Evolutionary conservation across 2,797 vertebrate species (phyloP).

Genomic region (Spea hammondii): DNA sequence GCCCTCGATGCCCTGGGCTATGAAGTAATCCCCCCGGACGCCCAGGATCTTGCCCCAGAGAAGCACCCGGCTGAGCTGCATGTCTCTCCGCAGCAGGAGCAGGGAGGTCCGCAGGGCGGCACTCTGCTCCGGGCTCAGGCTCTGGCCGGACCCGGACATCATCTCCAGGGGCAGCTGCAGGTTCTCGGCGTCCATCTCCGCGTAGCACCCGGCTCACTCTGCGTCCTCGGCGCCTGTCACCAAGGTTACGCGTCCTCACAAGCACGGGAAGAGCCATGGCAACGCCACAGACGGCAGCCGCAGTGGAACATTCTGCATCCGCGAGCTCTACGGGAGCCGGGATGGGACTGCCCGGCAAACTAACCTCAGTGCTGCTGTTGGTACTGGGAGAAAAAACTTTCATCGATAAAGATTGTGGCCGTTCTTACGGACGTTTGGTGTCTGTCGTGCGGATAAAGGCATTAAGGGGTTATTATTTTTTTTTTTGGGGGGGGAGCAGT

Average conservation of each 20-base stretch:
- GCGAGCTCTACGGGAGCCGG: too few relatives aligned
- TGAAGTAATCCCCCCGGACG: slow-evolving; percentile 78
- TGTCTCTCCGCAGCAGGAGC: slow-evolving; percentile 75
- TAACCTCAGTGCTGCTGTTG: too few relatives aligned
- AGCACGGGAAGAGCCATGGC: slow-evolving; percentile 43
- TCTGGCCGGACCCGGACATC: slow-evolving; percentile 70
- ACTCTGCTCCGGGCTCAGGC: slow-evolving; percentile 76
- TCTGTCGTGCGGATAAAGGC: too few relatives aligned
- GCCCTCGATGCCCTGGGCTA: slow-evolving; percentile 81
- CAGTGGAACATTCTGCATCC: too few relatives aligned
- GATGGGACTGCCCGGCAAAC: too few relatives aligned
- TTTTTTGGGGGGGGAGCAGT: too few relatives aligned
- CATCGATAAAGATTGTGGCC: too few relatives aligned
- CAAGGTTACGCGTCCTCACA: background rate
- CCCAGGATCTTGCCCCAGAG: slow-evolving; percentile 92
- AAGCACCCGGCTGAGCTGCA: slow-evolving; percentile 77
- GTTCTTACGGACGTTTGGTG: too few relatives aligned
- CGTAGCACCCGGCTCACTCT: too few relatives aligned
- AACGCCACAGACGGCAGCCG: slow-evolving; percentile 6
- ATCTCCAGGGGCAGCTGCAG: slow-evolving; percentile 74
- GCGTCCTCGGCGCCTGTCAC: too few relatives aligned
- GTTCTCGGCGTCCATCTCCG: slow-evolving; percentile 73
- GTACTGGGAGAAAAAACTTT: too few relatives aligned
- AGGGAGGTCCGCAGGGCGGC: slow-evolving; percentile 78
- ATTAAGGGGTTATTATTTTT: too few relatives aligned